Evolutionary conservation across 2,888 invertebrate species (phyloP).

Genomic region (Cabera pusaria): DNA sequence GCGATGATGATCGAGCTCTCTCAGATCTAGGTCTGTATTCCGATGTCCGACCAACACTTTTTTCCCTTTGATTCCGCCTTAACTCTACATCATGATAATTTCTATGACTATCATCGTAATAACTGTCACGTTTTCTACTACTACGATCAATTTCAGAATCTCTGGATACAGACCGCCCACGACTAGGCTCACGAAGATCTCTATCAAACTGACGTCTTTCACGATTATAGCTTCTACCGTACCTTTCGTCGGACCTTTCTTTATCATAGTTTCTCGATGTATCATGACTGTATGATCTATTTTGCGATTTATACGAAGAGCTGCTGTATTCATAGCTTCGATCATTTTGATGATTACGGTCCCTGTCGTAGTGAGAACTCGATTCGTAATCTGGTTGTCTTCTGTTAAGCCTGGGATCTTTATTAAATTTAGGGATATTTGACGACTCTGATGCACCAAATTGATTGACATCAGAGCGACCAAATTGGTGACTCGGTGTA

Average conservation of each 20-base stretch:
- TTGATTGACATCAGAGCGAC: constrained; percentile 37
- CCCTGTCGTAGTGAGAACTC: constrained; percentile 46
- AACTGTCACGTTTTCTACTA: constrained; percentile 37
- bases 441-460: constrained; percentile 41
- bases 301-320: constrained; percentile 37
- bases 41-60: constrained; percentile 39
- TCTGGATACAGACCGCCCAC: constrained; percentile 20
- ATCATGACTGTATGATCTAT: constrained; percentile 37
- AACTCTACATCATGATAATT: constrained; percentile 36
- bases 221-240: constrained; percentile 24
- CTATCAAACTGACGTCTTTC: constrained; percentile 25
- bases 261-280: constrained; percentile 34
- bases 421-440: constrained; percentile 34
- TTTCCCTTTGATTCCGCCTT: constrained; percentile 43
- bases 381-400: constrained; percentile 47
- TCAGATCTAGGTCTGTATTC: constrained; percentile 4
- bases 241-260: constrained; percentile 22
- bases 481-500: constrained; percentile 38
- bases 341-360: constrained; percentile 48
- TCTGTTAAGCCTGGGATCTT: constrained; percentile 63
- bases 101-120: constrained; percentile 37
- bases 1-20: constrained; percentile 26
- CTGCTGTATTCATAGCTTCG: constrained; percentile 32
- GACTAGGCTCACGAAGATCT: constrained; percentile 23
- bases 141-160: constrained; percentile 31